Base-by-base conservation (phyloP, 2,797 vertebrate species). In the Oreortyx pictus region DNA sequence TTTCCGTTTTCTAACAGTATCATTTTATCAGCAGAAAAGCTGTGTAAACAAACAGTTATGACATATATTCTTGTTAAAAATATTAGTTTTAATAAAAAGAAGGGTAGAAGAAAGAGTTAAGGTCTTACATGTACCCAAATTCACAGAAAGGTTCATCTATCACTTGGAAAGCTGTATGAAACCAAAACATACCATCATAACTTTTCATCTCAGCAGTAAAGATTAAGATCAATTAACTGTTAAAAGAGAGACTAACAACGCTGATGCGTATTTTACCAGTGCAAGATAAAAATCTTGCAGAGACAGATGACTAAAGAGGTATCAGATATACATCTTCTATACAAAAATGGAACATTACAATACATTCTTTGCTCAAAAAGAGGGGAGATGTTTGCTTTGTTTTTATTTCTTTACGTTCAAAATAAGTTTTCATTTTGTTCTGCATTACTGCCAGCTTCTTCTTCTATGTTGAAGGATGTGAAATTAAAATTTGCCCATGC, bases 1-100 rank as follows among this genome's bases (percentile, higher is more conserved):
- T 61, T 82, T 70, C 24, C 23, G 35, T 76, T 75, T 41, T 72
- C 59, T 66, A 88, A 79, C 33, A 82, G 22, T 20, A 70, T 11
- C 37, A 68, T 52, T 92, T 90, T 61, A 89, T 73, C 88, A 92
- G 35, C 35, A 78, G 39, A 89, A 91, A 86, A 90, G 66, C 23
- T 29, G 43, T 20, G 72, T 47, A 83, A 89, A 52, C 52, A 86
- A 84, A 65, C 31, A 88, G 13, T 75, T 82, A 56, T 44, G 83
- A 79, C 14, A 66, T 11, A 8, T 12, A 56, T 47, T 82, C 35
- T 75, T 61, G 25, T 49, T 78, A 81, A 75, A 90, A 90, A 80
- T 16, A 85, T 20, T 37, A 86, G 37, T 24, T 52, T 91, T 47
- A 81, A 59, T 56, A 73, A 75, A 78, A 93, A 80, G 27, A 90